These are phyloP conservation scores for Drosophila sechellia DNA, from an alignment of 1,140 invertebrate species.

Conservation along the genomic window DNA sequence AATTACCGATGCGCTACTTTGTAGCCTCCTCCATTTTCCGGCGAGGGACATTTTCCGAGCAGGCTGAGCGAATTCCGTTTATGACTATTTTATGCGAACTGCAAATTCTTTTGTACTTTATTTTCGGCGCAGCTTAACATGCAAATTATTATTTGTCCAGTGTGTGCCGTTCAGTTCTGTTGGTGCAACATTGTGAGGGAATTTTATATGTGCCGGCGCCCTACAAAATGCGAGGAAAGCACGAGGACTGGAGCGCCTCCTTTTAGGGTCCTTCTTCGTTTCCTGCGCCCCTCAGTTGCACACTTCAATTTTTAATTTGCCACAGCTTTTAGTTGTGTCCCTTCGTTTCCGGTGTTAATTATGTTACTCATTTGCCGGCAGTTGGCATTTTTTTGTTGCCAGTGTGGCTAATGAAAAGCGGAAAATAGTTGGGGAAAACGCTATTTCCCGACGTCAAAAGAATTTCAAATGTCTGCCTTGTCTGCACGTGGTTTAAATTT, in stretches of 20 bases:
- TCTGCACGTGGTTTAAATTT: neutral
- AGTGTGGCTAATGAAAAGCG: conserved; percentile 23
- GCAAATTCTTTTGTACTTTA: conserved; percentile 54
- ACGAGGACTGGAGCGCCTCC: conserved; percentile 9
- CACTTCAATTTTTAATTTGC: conserved; percentile 46
- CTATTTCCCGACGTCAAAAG: neutral
- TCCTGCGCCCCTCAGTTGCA: neutral
- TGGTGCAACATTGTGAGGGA: conserved; percentile 57
- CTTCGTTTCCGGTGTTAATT: conserved; percentile 37
- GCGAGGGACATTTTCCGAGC: conserved; percentile 4
- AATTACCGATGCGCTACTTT: conserved; percentile 56
- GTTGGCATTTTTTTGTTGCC: neutral
- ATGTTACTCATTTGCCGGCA: conserved; percentile 25
- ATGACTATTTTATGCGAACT: conserved; percentile 61
- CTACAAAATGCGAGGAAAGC: conserved; percentile 19
- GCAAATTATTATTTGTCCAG: conserved; percentile 58
- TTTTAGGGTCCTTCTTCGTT: conserved; percentile 4
- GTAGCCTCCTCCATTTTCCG: conserved; percentile 34
- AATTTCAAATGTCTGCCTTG: conserved; percentile 15
- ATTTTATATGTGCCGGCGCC: conserved; percentile 47
- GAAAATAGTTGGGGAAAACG: conserved; percentile 24
- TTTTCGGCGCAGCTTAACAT: conserved; percentile 53
- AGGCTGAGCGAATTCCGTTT: conserved; percentile 49
- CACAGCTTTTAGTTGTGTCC: conserved; percentile 25
- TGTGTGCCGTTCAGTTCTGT: conserved; percentile 22